Conservation (phyloP, 2,797 vertebrate genomes). For the Tolypeutes matacus region DNA sequence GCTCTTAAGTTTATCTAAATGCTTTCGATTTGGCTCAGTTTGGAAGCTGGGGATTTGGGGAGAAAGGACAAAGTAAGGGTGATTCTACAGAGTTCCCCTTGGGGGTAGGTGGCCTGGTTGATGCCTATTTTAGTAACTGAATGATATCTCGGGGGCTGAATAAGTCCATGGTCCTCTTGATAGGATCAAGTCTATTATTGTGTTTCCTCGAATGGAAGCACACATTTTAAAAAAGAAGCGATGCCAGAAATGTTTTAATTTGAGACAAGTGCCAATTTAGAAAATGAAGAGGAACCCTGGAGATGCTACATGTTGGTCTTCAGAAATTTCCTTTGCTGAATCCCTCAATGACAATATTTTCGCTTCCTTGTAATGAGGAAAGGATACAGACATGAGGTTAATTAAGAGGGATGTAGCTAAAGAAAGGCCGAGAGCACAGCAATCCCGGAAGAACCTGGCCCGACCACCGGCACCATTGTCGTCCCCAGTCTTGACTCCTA, state of each 20-base stretch:
- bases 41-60: background rate
- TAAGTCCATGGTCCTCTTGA: background rate
- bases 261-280: constrained; percentile 73
- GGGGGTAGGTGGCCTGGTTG: rapidly evolving
- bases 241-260: constrained; percentile 73
- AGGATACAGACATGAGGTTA: constrained; percentile 63
- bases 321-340: constrained; percentile 38
- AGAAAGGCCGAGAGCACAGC: background rate
- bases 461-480: background rate
- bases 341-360: constrained; percentile 65
- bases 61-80: background rate
- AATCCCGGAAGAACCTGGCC: background rate
- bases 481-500: background rate
- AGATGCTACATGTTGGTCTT: constrained; percentile 57
- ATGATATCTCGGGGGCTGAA: rapidly evolving
- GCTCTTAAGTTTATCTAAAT: background rate
- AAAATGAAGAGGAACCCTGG: constrained; percentile 70
- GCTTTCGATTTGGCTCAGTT: background rate
- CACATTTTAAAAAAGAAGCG: constrained; percentile 4
- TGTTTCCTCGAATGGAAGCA: constrained; percentile 67
- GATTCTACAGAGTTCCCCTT: background rate
- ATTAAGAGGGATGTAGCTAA: constrained; percentile 61
- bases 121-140: rapidly evolving
- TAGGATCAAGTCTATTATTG: background rate
- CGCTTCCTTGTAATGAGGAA: constrained; percentile 24